phyloP scores from a whole-genome alignment of 2,888 invertebrate species.

The Lithophane leautieri region DNA sequence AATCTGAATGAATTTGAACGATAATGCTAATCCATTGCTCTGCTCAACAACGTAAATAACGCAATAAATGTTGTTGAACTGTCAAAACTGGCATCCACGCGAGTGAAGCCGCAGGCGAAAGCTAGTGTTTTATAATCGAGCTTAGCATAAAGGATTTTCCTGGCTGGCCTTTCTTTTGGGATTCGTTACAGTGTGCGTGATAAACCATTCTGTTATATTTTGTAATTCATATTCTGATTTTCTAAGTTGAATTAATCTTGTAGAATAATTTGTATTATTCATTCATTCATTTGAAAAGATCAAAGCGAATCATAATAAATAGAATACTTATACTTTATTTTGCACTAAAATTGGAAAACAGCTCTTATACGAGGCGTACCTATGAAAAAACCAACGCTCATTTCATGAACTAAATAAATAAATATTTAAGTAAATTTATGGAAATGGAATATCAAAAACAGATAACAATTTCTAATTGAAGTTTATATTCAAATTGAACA shows the following conservation, averaged over 20 bases:
- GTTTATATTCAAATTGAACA: conserved; percentile 13
- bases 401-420: background rate
- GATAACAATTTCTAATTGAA: conserved; percentile 12
- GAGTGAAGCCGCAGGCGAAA: no score
- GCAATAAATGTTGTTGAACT: no score
- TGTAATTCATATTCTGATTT: no score
- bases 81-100: no score
- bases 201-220: background rate
- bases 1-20: no score
- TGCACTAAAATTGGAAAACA: background rate
- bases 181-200: background rate
- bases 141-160: background rate
- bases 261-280: no score
- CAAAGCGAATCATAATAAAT: background rate
- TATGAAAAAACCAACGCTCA: background rate
- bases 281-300: no score
- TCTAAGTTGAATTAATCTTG: no score
- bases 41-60: no score
- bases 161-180: no score
- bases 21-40: no score
- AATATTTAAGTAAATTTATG: background rate
- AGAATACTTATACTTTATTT: background rate
- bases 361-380: background rate
- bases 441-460: conserved; percentile 2
- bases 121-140: background rate